A percentile compares a stretch with the other conserved stretches of the same genome.
phyloP scores from a whole-genome alignment of 2,113 vertebrate genomes.

The Chrysochloris asiatica region DNA sequence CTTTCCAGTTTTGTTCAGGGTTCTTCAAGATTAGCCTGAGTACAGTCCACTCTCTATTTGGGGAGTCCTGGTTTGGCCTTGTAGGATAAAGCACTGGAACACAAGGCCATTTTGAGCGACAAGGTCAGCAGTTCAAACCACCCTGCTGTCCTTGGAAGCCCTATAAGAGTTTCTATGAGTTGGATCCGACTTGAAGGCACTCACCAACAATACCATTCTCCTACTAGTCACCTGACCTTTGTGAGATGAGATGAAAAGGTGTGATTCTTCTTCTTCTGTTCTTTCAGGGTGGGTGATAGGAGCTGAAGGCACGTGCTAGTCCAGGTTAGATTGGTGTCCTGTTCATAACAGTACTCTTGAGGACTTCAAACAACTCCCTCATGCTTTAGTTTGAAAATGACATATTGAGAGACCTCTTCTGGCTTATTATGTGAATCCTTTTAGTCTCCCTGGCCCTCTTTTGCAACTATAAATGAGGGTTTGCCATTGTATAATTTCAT shows the following conservation, averaged over 20 bases:
- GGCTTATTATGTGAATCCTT: not conserved
- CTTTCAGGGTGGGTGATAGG: not conserved
- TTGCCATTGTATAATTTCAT: not conserved
- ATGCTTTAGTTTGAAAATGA: not conserved
- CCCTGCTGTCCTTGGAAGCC: too few relatives aligned
- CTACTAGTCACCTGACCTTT: too few relatives aligned
- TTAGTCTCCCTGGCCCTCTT: not conserved
- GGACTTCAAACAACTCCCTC: not conserved
- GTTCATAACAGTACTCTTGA: not conserved
- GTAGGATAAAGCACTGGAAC: not conserved
- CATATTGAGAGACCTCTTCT: not conserved
- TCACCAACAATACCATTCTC: too few relatives aligned
- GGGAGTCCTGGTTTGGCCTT: not conserved
- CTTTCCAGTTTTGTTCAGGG: not conserved
- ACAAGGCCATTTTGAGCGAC: too few relatives aligned
- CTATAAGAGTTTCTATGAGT: too few relatives aligned
- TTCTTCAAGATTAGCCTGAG: not conserved
- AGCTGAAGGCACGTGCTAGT: not conserved
- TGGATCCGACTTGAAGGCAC: too few relatives aligned
- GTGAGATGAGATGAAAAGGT: too few relatives aligned
- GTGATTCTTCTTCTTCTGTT: too few relatives aligned
- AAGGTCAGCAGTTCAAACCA: too few relatives aligned
- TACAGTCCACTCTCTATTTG: not conserved
- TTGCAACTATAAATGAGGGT: not conserved
- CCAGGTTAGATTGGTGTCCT: not conserved